Base-by-base conservation (phyloP, 2,888 invertebrate species). In the Megaustenia siamemsis region DNA sequence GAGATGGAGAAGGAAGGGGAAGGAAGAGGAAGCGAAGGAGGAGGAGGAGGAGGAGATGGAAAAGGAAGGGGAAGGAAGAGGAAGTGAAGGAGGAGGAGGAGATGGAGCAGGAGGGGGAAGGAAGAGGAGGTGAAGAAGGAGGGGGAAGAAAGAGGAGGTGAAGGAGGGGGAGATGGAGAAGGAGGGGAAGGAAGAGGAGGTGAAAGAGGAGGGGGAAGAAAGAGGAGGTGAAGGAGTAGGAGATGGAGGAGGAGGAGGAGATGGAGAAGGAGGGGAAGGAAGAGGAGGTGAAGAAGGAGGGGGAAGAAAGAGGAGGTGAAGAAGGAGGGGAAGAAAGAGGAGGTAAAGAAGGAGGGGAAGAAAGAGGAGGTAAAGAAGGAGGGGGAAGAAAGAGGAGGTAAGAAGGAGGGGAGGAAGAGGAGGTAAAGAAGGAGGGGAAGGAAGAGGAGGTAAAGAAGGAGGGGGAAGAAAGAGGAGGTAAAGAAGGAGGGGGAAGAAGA, bases 181-280 rank as follows among this genome's bases (percentile, higher is more conserved):
- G 53, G 49, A 53, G 53, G 53, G 49, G 53, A 53, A 53, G 76
- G 35, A 60, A 82, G 53, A 38, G n/a, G n/a, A n/a, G n/a, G n/a
- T n/a, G n/a, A n/a, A n/a, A n/a, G n/a, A n/a, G n/a, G n/a, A n/a
- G n/a, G n/a, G n/a, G n/a, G n/a, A n/a, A n/a, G n/a, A n/a, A n/a
- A n/a, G n/a, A n/a, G n/a, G n/a, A n/a, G n/a, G n/a, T n/a, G n/a
- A n/a, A n/a, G n/a, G n/a, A n/a, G n/a, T n/a, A n/a, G n/a, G n/a
- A n/a, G n/a, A n/a, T 49, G n/a, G n/a, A n/a, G n/a, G n/a, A n/a
- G n/a, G n/a, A n/a, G n/a, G 45, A 63, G 60, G 56, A 73, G 60
- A 60, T n/a, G 40, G 66, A 40, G 66, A 83, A 32, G 63, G 77
- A 77, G 60, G 63, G 78, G 49, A n/a, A n/a, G n/a, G n/a, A n/a